Evolutionary conservation across 1,140 invertebrate species (phyloP), one percentile per base, ranked within the genome.

Genomic region (Charaxes varanes): DNA sequence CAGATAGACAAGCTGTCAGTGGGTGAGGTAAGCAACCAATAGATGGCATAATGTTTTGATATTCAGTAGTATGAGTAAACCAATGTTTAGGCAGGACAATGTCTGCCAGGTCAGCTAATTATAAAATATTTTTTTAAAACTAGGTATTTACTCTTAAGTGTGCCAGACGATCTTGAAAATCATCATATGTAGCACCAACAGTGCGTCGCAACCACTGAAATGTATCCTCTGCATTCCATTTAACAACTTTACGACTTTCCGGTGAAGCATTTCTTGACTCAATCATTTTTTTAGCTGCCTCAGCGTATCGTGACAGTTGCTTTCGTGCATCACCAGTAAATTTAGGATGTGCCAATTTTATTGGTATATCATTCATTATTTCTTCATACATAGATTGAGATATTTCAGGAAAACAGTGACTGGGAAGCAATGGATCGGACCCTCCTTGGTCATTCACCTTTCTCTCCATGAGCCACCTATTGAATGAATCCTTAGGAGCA

Each of bases 301-400:
- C 96, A 0, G 96, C 96, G 78, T 98, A 99, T 22, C 94, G 90
- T 4, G 94, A 96, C 0, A 99, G 81, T 68, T 98, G 97, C 77
- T 98, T 98, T n/a, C 96, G 87, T 0, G 97, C 96, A 85, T 99
- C 97, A 3, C 93, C 94, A 4, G 95, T 96, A 68, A 95, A 98
- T 77, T 97, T 98, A 5, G 97, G 96, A 72, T 95, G 91, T 3
- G 95, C 90, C 24, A 99, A 88, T 85, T 97, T 98, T 16, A 99
- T 95, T 0, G 97, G 97, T 60, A 99, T 97, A 76, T 99, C 97
- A 78, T 97, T 96, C 95, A 99, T 98, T 15, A 99, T 97, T 86
- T 98, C 97, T 37, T 94, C 90, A 77, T 97, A 97, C 96, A 99
- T 97, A 2, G 94, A 94, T 69, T 92, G 89, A 1, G 96, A 97